phyloP scores from a whole-genome alignment of 2,113 vertebrate genomes.

The Festucalex cinctus region DNA sequence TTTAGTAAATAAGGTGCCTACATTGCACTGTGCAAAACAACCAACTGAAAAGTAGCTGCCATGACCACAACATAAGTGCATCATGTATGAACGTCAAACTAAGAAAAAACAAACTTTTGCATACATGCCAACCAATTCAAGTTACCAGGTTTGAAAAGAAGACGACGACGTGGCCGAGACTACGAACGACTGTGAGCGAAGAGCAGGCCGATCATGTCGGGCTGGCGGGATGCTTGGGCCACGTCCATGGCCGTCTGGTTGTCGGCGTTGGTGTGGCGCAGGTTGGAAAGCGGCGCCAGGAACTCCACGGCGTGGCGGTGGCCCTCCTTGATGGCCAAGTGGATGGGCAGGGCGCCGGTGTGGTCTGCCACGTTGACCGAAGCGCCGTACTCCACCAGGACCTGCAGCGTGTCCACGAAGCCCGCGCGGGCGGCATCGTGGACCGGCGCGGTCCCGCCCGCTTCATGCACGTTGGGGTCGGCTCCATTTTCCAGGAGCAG shows the following conservation, averaged over 20 bases:
- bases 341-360: constrained; percentile 79
- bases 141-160: constrained; percentile 58
- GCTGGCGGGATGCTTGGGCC: constrained; percentile 62
- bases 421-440: constrained; percentile 86
- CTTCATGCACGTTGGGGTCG: constrained; percentile 81
- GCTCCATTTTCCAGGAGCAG: constrained; percentile 85
- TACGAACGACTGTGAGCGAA: constrained; percentile 59
- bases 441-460: constrained; percentile 74
- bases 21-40: constrained; percentile 77
- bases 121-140: constrained; percentile 65
- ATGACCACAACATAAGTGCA: constrained; percentile 54
- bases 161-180: neutral
- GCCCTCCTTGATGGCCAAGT: constrained; percentile 79
- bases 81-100: constrained; percentile 56
- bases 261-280: constrained; percentile 72
- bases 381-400: constrained; percentile 79
- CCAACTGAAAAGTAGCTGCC: constrained; percentile 63
- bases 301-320: constrained; percentile 77
- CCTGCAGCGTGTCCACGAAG: constrained; percentile 81
- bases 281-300: constrained; percentile 75
- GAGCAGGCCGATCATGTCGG: constrained; percentile 66
- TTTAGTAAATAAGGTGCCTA: constrained; percentile 54
- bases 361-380: constrained; percentile 77
- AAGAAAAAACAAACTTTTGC: constrained; percentile 52
- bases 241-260: constrained; percentile 79